Conservation (phyloP, 2,113 vertebrate species). For the Dissostichus mawsoni region DNA sequence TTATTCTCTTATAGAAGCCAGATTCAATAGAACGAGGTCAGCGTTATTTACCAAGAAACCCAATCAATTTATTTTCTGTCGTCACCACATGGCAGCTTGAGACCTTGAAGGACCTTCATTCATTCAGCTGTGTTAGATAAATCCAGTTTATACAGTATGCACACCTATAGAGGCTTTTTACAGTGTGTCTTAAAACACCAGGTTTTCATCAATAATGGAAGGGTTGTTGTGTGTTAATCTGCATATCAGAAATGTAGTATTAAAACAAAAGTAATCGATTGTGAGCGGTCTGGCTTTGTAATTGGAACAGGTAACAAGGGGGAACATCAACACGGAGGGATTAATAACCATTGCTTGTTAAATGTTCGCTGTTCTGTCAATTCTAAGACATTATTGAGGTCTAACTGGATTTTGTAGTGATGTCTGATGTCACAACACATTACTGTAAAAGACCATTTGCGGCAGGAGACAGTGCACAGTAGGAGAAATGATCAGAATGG, state of each 20-base stretch:
- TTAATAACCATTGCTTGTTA: background rate
- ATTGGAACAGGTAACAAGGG: background rate
- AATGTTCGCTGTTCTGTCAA: background rate
- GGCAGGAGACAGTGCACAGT: background rate
- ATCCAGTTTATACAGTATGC: background rate
- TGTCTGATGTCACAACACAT: slow-evolving; percentile 12
- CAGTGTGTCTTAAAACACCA: background rate
- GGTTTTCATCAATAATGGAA: background rate
- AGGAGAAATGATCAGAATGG: slow-evolving; percentile 14
- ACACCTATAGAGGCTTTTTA: background rate
- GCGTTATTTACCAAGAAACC: background rate
- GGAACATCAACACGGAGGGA: background rate
- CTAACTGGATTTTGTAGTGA: background rate
- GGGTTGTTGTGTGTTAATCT: background rate
- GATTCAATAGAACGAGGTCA: background rate
- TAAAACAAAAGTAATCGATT: background rate
- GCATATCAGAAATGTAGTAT: background rate
- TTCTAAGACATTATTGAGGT: background rate
- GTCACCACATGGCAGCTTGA: background rate
- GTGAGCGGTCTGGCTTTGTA: background rate
- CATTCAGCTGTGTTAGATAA: background rate
- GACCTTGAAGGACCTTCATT: background rate
- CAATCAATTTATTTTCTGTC: background rate
- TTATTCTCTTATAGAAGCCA: background rate
- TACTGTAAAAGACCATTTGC: background rate